Evolutionary conservation across 1,140 invertebrate species (phyloP).

Genomic region (Drosophila novamexicana): DNA sequence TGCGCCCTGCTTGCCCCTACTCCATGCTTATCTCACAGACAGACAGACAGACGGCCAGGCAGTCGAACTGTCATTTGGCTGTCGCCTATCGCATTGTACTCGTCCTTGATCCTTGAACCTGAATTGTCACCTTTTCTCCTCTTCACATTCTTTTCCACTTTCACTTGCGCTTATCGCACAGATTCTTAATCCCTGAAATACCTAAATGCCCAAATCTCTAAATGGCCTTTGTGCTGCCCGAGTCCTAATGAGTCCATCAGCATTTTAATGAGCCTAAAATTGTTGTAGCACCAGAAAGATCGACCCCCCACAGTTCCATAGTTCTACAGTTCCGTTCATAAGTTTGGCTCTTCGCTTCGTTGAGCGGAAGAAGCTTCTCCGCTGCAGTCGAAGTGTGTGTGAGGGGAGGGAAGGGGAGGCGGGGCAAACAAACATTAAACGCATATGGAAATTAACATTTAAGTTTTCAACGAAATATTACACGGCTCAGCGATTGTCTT

Average conservation of each 20-base stretch:
- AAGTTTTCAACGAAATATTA: conserved; percentile 49
- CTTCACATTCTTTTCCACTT: conserved; percentile 48
- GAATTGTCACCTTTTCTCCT: conserved; percentile 18
- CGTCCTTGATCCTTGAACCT: conserved; percentile 22
- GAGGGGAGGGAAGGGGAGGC: not conserved
- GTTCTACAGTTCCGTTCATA: not conserved
- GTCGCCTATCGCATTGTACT: conserved; percentile 13
- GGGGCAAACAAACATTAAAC: conserved; percentile 16
- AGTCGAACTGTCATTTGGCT: conserved; percentile 14
- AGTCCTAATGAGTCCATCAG: conserved; percentile 32
- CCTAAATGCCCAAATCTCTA: conserved; percentile 7
- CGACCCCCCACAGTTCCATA: conserved; percentile 33
- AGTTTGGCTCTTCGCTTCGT: conserved; percentile 26
- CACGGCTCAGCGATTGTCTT: conserved; percentile 41
- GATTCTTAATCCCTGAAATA: not conserved
- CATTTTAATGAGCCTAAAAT: conserved; percentile 3
- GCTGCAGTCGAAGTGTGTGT: not conserved
- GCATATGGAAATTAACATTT: conserved; percentile 37
- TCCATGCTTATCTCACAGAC: conserved; percentile 14
- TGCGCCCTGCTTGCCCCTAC: conserved; percentile 9
- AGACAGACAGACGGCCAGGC: not conserved
- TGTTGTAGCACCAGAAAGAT: not conserved
- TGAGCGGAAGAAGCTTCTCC: conserved; percentile 36
- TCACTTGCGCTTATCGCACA: conserved; percentile 24
- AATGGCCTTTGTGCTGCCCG: not conserved